Conservation (phyloP, 2,888 invertebrate genomes). For the Cerastis rubricosa region DNA sequence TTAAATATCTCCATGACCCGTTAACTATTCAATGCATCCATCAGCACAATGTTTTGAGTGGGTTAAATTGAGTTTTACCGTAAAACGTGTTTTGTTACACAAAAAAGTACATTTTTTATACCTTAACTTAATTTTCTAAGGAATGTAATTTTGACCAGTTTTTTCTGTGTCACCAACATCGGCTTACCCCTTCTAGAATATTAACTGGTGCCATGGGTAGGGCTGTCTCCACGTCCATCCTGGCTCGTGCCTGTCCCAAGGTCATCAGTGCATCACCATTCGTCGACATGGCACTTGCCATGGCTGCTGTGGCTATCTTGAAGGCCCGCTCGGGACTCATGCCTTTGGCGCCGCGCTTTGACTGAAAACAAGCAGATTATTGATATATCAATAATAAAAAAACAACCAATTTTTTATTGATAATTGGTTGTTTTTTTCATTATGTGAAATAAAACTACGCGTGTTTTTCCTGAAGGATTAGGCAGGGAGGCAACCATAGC, state of each 20-base stretch:
- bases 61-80: too few species aligned
- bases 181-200: constrained; percentile 81
- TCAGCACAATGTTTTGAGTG: too few species aligned
- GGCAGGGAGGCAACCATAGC: background rate
- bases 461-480: background rate
- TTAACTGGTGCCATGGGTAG: constrained; percentile 81
- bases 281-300: constrained; percentile 80
- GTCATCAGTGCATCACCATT: constrained; percentile 83
- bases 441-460: background rate
- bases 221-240: constrained; percentile 83
- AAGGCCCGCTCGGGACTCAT: constrained; percentile 83
- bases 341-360: constrained; percentile 87
- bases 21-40: too few species aligned
- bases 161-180: background rate
- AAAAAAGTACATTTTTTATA: too few species aligned
- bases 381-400: too few species aligned
- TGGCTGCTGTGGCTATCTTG: constrained; percentile 78
- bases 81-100: too few species aligned
- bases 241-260: constrained; percentile 82
- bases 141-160: background rate
- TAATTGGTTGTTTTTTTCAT: background rate
- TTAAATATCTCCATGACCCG: too few species aligned
- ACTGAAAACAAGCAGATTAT: constrained; percentile 69
- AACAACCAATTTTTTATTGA: too few species aligned
- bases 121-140: too few species aligned